Evolutionary conservation across 2,888 invertebrate species (phyloP).

Genomic region (Encarsia formosa): DNA sequence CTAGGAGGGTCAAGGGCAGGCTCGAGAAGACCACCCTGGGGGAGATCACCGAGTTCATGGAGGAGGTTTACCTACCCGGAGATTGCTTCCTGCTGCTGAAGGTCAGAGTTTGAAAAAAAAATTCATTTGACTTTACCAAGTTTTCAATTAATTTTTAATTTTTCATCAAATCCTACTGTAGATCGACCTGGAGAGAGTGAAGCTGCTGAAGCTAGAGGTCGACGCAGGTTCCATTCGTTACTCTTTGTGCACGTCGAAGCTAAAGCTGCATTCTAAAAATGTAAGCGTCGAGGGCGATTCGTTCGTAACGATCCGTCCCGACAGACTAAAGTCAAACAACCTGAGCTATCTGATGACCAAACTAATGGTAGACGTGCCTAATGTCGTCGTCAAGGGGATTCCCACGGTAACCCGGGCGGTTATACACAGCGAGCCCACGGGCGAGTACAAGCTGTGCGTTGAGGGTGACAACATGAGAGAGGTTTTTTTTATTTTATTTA

Average conservation of each 20-base stretch:
- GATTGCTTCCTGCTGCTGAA: constrained; percentile 87
- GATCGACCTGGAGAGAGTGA: constrained; percentile 81
- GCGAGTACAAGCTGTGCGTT: constrained; percentile 82
- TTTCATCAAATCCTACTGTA: too few species aligned
- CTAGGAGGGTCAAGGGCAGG: constrained; percentile 86
- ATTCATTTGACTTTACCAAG: too few species aligned
- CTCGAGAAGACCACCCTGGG: constrained; percentile 94
- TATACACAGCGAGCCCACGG: constrained; percentile 75
- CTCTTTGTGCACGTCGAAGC: constrained; percentile 72
- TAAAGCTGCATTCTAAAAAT: constrained; percentile 67
- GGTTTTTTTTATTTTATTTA: too few species aligned
- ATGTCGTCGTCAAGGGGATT: constrained; percentile 83
- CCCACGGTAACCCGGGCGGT: constrained; percentile 85
- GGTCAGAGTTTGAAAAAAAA: too few species aligned
- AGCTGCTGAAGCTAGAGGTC: constrained; percentile 78
- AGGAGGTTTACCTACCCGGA: constrained; percentile 80
- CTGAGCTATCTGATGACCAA: constrained; percentile 72
- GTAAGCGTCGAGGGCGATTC: constrained; percentile 64
- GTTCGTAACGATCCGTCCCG: constrained; percentile 66
- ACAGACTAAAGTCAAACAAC: constrained; percentile 58
- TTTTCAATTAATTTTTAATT: too few species aligned
- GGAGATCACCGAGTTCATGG: constrained; percentile 76
- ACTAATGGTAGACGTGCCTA: constrained; percentile 71
- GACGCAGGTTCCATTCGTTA: constrained; percentile 74
- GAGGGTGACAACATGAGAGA: constrained; percentile 92